phyloP scores from a whole-genome alignment of 2,113 vertebrate genomes.

The Gracilinanus agilis region DNA sequence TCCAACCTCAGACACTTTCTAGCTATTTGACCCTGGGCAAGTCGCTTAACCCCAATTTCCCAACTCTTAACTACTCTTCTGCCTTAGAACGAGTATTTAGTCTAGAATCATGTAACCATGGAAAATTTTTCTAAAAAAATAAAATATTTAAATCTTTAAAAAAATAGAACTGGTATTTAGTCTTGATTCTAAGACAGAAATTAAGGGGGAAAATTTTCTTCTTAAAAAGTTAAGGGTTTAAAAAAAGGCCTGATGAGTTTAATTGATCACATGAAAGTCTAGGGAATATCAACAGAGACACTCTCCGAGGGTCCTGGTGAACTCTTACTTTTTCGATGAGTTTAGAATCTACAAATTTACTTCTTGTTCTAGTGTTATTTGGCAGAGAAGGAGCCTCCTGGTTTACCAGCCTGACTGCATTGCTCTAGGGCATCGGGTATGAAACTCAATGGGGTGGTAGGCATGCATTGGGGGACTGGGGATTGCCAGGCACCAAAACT shows the following conservation, averaged over 20 bases:
- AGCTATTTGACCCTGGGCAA: no score
- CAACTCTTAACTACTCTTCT: no score
- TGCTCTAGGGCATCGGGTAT: background rate
- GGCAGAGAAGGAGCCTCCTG: background rate
- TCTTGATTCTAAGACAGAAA: no score
- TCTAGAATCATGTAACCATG: no score
- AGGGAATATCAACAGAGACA: background rate
- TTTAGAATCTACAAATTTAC: background rate
- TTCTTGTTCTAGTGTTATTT: background rate
- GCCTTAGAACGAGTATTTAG: no score
- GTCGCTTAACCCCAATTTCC: no score
- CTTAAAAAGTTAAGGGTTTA: no score
- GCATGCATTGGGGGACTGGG: background rate
- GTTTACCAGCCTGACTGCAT: background rate
- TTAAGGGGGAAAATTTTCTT: no score
- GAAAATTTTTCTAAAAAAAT: no score
- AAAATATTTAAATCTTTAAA: no score
- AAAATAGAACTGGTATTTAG: no score
- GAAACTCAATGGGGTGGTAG: rapidly evolving
- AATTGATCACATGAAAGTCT: background rate
- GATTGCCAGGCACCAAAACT: conserved; percentile 65
- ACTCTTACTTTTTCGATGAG: background rate
- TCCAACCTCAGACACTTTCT: no score
- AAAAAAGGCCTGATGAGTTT: background rate
- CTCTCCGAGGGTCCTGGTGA: background rate